Percentiles rank a stretch among this genome's conserved stretches.
phyloP scores from a whole-genome alignment of 2,888 invertebrate genomes.

The Melipona beecheii region DNA sequence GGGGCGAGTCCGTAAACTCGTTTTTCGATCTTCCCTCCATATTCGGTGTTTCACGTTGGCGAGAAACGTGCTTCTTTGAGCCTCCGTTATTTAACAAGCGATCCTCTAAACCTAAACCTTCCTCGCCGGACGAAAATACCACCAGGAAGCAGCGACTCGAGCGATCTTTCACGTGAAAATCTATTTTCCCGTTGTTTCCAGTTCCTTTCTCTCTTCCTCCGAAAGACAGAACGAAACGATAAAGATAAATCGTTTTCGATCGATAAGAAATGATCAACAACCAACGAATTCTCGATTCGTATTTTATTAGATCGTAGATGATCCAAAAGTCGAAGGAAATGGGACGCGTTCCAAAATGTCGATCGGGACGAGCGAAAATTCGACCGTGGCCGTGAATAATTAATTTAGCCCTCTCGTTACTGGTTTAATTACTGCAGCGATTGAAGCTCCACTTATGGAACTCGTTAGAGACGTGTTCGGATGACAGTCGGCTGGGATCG shows the following conservation, averaged over 20 bases:
- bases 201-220: neutral
- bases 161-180: neutral
- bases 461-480: neutral
- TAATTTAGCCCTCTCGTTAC: neutral
- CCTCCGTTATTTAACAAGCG: slow-evolving; percentile 2
- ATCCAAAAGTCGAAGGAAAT: neutral
- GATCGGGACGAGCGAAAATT: neutral
- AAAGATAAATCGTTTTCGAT: no score
- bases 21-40: slow-evolving; percentile 16
- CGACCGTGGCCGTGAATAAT: neutral
- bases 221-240: no score
- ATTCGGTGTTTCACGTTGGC: neutral
- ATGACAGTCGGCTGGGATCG: neutral
- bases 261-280: no score
- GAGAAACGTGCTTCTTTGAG: neutral
- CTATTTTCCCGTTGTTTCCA: neutral
- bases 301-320: no score
- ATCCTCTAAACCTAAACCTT: neutral
- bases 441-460: neutral
- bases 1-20: neutral
- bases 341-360: neutral
- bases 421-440: neutral
- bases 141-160: neutral
- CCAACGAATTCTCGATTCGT: no score
- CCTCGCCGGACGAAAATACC: no score